Evolutionary conservation across 2,113 vertebrate genomes (phyloP).

Genomic region (Apistogramma diplotaenia): DNA sequence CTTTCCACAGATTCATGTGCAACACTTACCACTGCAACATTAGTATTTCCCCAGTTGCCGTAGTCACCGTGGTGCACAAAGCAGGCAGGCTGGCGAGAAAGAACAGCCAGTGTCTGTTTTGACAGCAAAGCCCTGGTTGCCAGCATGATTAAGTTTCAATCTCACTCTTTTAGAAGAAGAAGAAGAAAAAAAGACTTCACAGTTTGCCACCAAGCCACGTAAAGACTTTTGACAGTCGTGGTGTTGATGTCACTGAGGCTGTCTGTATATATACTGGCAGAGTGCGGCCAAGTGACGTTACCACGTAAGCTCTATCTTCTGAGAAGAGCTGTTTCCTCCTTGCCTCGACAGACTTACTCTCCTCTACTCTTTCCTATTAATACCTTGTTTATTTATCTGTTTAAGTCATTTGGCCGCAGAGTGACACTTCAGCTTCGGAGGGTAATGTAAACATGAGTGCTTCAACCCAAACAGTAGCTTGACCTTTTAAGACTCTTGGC

Average conservation of each 20-base stretch:
- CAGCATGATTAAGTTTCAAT: slow-evolving; percentile 50
- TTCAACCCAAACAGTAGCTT: slow-evolving; percentile 24
- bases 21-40: slow-evolving; percentile 72
- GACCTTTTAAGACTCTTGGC: slow-evolving; percentile 6
- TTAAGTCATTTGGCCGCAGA: slow-evolving; percentile 52
- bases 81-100: slow-evolving; percentile 69
- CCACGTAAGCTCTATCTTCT: slow-evolving; percentile 62
- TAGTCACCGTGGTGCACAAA: slow-evolving; percentile 71
- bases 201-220: not conserved
- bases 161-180: not conserved
- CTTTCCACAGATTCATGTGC: not conserved
- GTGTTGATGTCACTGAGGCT: not conserved
- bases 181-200: not conserved
- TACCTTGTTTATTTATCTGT: slow-evolving; percentile 60
- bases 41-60: slow-evolving; percentile 77
- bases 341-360: slow-evolving; percentile 37
- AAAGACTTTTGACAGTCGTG: slow-evolving; percentile 23
- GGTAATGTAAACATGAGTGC: not conserved
- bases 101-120: slow-evolving; percentile 57
- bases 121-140: slow-evolving; percentile 67
- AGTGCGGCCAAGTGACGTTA: slow-evolving; percentile 43
- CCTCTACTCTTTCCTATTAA: slow-evolving; percentile 50
- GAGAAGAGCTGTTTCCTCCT: slow-evolving; percentile 37
- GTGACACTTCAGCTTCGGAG: not conserved
- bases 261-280: slow-evolving; percentile 58